These are phyloP conservation scores for Caenorhabditis becei DNA, from an alignment of 2,888 invertebrate genomes.

Conservation along the genomic window DNA sequence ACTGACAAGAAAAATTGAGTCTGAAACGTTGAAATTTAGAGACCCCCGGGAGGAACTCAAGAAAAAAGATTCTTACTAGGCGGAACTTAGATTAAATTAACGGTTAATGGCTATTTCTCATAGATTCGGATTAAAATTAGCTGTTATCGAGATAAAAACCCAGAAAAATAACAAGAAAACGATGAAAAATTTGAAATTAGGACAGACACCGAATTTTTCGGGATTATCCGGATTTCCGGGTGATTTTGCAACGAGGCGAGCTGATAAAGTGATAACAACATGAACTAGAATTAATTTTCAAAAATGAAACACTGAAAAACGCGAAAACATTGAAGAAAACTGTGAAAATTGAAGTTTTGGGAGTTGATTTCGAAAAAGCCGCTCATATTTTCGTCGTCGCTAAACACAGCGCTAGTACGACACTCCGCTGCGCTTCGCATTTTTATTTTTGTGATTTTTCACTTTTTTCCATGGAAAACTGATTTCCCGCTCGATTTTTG, in stretches of 20 bases:
- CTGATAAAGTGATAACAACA: too few relatives aligned
- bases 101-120: too few relatives aligned
- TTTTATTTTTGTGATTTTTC: conserved; percentile 21
- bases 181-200: too few relatives aligned
- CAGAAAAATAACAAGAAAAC: too few relatives aligned
- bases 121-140: too few relatives aligned
- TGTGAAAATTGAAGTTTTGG: neutral
- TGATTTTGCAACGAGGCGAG: too few relatives aligned
- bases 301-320: neutral
- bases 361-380: conserved; percentile 12
- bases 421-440: conserved; percentile 21
- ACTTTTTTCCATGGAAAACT: neutral
- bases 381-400: neutral
- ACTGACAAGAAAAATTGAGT: neutral
- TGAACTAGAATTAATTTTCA: neutral
- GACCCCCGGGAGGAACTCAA: neutral
- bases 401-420: conserved; percentile 49
- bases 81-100: too few relatives aligned
- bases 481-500: neutral
- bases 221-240: too few relatives aligned
- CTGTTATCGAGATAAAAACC: too few relatives aligned
- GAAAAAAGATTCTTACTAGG: neutral
- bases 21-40: too few relatives aligned
- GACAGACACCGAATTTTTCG: too few relatives aligned
- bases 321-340: neutral